Conservation (phyloP, 2,888 invertebrate genomes). For the Unio pictorum region DNA sequence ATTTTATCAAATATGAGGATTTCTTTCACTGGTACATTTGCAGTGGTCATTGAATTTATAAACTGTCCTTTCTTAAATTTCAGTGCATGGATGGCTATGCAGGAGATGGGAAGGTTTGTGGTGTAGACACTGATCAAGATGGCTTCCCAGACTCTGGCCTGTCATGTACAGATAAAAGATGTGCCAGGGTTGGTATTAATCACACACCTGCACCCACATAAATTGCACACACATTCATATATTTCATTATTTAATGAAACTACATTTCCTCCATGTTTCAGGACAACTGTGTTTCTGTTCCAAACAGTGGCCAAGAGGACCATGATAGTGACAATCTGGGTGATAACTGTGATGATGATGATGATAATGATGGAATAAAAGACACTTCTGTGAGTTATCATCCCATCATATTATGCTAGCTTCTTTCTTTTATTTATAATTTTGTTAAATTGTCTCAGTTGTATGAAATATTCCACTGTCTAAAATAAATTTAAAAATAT, state of each 20-base stretch:
- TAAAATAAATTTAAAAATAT: too few relatives aligned
- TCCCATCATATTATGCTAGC: too few relatives aligned
- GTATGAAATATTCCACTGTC: too few relatives aligned
- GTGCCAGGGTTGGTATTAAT: constrained; percentile 25
- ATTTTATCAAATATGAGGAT: too few relatives aligned
- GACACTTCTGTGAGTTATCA: constrained; percentile 67
- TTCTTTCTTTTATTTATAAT: background rate
- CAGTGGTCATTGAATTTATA: too few relatives aligned
- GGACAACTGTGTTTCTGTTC: constrained; percentile 89
- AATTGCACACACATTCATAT: background rate
- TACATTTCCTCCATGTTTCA: constrained; percentile 8
- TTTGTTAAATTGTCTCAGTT: too few relatives aligned
- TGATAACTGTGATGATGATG: constrained; percentile 56
- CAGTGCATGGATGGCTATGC: constrained; percentile 61
- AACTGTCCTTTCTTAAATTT: constrained; percentile 1
- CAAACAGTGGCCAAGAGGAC: constrained; percentile 83
- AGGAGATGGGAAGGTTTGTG: constrained; percentile 59
- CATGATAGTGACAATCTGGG: constrained; percentile 48
- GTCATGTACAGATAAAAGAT: constrained; percentile 39
- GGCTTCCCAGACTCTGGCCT: constrained; percentile 45
- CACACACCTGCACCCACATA: too few relatives aligned
- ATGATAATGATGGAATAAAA: constrained; percentile 52
- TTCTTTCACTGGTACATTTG: too few relatives aligned
- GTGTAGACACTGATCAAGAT: constrained; percentile 54
- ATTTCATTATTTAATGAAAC: background rate